These are phyloP conservation scores for Gallinago nigripennis DNA, from an alignment of 2,797 vertebrate genomes.

Conservation along the genomic window DNA sequence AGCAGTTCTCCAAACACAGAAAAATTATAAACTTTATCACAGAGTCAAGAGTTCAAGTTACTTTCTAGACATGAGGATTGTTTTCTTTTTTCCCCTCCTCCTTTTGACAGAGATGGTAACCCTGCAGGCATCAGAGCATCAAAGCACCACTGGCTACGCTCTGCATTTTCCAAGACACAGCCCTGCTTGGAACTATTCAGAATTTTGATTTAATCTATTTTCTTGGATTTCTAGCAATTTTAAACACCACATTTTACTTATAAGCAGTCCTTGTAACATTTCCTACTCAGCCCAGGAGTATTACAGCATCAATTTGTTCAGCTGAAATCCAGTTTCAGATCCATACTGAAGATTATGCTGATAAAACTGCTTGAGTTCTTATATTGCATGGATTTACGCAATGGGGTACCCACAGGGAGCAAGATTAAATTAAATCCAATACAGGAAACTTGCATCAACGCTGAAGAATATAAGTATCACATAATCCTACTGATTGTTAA, in stretches of 20 bases:
- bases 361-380: not conserved
- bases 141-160: not conserved
- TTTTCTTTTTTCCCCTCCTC: not conserved
- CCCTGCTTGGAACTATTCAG: not conserved
- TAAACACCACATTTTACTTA: not conserved
- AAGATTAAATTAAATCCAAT: not conserved
- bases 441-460: not conserved
- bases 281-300: not conserved
- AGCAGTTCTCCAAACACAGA: not conserved
- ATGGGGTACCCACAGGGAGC: not conserved
- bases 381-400: not conserved
- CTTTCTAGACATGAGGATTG: not conserved
- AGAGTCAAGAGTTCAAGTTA: not conserved
- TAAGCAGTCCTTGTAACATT: not conserved
- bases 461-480: not conserved
- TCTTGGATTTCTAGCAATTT: not conserved
- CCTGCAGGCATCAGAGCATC: not conserved
- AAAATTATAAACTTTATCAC: not conserved
- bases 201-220: not conserved
- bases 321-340: not conserved
- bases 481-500: not conserved
- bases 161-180: too few species aligned
- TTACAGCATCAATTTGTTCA: not conserved
- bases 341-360: not conserved
- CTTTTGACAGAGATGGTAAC: not conserved